Evolutionary conservation across 2,888 invertebrate genomes (phyloP), one percentile per base, ranked within the genome.

Genomic region (Andrena dorsata): DNA sequence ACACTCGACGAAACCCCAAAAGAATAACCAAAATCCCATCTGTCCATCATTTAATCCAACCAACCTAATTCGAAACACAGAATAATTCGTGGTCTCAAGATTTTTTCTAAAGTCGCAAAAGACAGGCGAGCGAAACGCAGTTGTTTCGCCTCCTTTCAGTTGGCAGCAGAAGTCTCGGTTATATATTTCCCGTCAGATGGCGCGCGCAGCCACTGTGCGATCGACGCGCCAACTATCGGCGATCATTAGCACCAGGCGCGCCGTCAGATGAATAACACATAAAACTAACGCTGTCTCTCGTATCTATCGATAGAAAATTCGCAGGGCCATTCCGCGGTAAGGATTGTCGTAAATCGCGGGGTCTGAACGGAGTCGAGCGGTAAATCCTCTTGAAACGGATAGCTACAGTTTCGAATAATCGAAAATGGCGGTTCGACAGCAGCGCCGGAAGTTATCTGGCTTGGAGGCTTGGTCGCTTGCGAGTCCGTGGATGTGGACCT

Each of bases 401-500:
- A 1, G 0, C n/a, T 26, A 8, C 7, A 7, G 6, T 61, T 75
- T 75, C 1, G 53, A 65, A 32, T 23, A 63, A 60, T 84, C 41
- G 49, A 90, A 91, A 82, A 78, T 90, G 66, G 88, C 91, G 90
- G 86, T 79, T n/a, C 13, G 78, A 77, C 47, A 47, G 28, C 75
- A 89, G 88, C 89, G 91, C 91, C 91, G 92, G 90, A 91, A 91
- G 89, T 83, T 70, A 85, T 86, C 91, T 91, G 93, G 93, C 89
- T 90, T 91, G 88, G 93, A 94, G 94, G 92, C 92, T 93, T 87
- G 88, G 88, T 90, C 88, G 91, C 90, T 90, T 86, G 86, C 89
- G 90, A 92, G 92, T 94, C 93, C 93, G 93, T 93, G 93, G 93
- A 93, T 91, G 94, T 94, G 93, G 91, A 93, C 94, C 94, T 96